phyloP scores from a whole-genome alignment of 1,140 invertebrate species.

The Bicyclus anynana region DNA sequence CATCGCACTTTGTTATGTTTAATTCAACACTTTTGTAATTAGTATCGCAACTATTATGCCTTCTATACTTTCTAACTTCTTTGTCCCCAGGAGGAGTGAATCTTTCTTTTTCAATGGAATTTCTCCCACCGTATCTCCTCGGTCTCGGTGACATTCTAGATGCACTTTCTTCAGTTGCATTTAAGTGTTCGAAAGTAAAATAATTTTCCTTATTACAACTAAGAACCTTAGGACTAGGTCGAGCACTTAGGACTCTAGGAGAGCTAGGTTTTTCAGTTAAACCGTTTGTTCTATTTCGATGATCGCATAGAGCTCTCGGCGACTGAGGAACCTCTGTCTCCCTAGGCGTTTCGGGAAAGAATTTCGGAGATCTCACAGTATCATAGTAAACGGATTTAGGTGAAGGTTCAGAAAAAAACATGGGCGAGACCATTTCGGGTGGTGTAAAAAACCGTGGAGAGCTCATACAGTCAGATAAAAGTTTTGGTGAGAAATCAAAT shows the following conservation, averaged over 20 bases:
- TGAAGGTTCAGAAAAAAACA: slow-evolving; percentile 67
- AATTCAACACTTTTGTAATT: slow-evolving; percentile 64
- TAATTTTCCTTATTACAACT: slow-evolving; percentile 71
- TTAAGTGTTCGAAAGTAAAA: slow-evolving; percentile 60
- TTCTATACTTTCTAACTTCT: slow-evolving; percentile 58
- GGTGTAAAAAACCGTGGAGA: slow-evolving; percentile 69
- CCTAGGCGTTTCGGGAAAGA: slow-evolving; percentile 63
- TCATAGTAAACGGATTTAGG: slow-evolving; percentile 69
- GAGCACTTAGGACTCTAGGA: slow-evolving; percentile 56
- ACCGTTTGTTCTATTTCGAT: slow-evolving; percentile 62
- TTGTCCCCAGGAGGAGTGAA: slow-evolving; percentile 65
- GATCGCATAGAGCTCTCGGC: slow-evolving; percentile 56
- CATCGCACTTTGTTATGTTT: slow-evolving; percentile 49
- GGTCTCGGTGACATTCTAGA: slow-evolving; percentile 47
- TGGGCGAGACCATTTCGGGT: slow-evolving; percentile 62
- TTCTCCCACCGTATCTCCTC: slow-evolving; percentile 56
- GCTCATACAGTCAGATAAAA: slow-evolving; percentile 51
- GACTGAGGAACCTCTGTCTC: slow-evolving; percentile 60
- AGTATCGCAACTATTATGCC: slow-evolving; percentile 69
- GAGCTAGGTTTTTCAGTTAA: slow-evolving; percentile 62
- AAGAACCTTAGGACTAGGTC: slow-evolving; percentile 63
- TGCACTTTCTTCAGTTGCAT: slow-evolving; percentile 34
- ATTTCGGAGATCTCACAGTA: slow-evolving; percentile 61
- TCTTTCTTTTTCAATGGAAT: slow-evolving; percentile 62
- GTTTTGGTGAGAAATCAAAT: slow-evolving; percentile 68